Evolutionary conservation across 1,140 invertebrate genomes (phyloP).

Genomic region (Nephotettix cincticeps): DNA sequence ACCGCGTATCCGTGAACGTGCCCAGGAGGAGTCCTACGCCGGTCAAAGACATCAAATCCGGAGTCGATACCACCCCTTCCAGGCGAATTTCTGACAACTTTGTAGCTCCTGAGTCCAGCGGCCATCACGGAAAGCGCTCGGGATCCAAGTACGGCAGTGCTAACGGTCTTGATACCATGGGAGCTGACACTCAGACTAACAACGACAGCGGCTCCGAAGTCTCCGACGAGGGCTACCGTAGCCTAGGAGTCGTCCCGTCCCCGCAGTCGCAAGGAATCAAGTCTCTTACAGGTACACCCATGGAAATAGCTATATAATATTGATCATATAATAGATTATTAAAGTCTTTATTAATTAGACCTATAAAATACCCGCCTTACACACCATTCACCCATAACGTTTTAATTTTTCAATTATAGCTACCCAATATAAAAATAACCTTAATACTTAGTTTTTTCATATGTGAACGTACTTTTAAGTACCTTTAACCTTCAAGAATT

Average conservation of each 20-base stretch:
- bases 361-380: no score
- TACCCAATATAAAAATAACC: no score
- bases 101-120: neutral
- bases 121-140: neutral
- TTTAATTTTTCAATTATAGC: no score
- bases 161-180: constrained; percentile 27
- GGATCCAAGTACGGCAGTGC: constrained; percentile 25
- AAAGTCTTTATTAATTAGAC: no score
- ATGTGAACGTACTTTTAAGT: no score
- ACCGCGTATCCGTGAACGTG: constrained; percentile 1
- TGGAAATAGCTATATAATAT: no score
- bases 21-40: constrained; percentile 10
- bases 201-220: constrained; percentile 84
- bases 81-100: constrained; percentile 26
- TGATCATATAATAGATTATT: no score
- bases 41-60: constrained; percentile 9
- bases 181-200: constrained; percentile 54
- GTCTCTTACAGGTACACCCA: constrained; percentile 11
- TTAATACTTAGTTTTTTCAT: no score
- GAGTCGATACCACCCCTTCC: constrained; percentile 26
- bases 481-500: no score
- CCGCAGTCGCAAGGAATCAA: constrained; percentile 23
- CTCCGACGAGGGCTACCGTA: constrained; percentile 84
- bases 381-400: no score
- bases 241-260: constrained; percentile 64